A percentile compares a stretch with the other conserved stretches of the same genome.
Evolutionary conservation across 2,113 vertebrate genomes (phyloP).

Genomic region (Pongo pygmaeus): DNA sequence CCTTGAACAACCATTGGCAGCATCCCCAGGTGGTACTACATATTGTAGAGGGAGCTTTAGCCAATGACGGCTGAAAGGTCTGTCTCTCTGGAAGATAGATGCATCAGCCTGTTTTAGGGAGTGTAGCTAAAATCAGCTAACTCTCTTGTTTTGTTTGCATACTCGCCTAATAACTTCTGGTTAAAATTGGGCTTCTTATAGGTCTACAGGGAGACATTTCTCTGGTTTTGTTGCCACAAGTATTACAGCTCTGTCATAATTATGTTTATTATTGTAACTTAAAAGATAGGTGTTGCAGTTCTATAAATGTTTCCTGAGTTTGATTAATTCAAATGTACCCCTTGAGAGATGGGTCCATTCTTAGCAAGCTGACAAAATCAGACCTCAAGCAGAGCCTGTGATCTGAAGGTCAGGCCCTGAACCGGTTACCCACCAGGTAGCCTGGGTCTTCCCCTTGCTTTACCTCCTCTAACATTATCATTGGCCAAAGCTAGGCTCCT

Average conservation of each 20-base stretch:
- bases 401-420: not conserved
- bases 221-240: not conserved
- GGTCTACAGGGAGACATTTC: not conserved
- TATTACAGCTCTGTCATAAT: not conserved
- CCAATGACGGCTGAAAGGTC: not conserved
- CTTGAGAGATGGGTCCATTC: not conserved
- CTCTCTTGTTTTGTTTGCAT: not conserved
- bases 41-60: not conserved
- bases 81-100: not conserved
- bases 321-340: not conserved
- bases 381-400: not conserved
- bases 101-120: not conserved
- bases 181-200: slow-evolving; percentile 13
- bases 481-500: not conserved
- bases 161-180: not conserved
- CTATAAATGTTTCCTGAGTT: not conserved
- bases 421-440: not conserved
- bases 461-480: not conserved
- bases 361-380: not conserved
- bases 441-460: not conserved
- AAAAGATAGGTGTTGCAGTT: not conserved
- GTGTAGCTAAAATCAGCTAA: not conserved
- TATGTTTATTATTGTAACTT: not conserved
- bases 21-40: not conserved
- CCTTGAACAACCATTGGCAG: not conserved